These are phyloP conservation scores for Lampris incognitus DNA, from an alignment of 2,113 vertebrate species.

Conservation along the genomic window DNA sequence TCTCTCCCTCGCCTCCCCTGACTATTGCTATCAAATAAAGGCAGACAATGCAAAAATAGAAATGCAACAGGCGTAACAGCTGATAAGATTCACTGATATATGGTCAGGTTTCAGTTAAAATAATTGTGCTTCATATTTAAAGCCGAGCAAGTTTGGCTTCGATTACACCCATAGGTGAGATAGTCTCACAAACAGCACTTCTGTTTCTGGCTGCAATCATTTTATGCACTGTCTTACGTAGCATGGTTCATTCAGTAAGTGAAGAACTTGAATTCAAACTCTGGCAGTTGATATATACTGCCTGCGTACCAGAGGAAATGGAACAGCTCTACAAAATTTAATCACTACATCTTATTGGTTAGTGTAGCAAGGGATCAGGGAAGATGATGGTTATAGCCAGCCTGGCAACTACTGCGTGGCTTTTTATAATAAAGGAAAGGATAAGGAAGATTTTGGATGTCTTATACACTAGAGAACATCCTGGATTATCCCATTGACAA, in stretches of 20 bases:
- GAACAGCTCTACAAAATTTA: not conserved
- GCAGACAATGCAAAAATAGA: not conserved
- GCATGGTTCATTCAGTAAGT: slow-evolving; percentile 21
- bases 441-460: too few relatives aligned
- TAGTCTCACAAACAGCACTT: slow-evolving; percentile 31
- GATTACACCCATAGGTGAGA: slow-evolving; percentile 1
- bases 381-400: too few relatives aligned
- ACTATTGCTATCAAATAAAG: too few relatives aligned
- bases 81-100: slow-evolving; percentile 11
- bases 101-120: slow-evolving; percentile 26
- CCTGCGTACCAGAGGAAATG: not conserved
- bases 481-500: too few relatives aligned
- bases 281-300: slow-evolving; percentile 1
- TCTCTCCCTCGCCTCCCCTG: too few relatives aligned
- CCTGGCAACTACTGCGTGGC: too few relatives aligned
- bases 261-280: slow-evolving; percentile 34
- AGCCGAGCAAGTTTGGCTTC: slow-evolving; percentile 6
- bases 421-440: too few relatives aligned
- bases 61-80: slow-evolving; percentile 21
- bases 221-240: slow-evolving; percentile 18
- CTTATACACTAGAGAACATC: too few relatives aligned
- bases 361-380: too few relatives aligned
- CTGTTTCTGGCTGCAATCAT: slow-evolving; percentile 7
- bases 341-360: not conserved
- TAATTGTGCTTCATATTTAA: not conserved